Conservation (phyloP, 2,888 invertebrate species). For the Drosophila mimetica region DNA sequence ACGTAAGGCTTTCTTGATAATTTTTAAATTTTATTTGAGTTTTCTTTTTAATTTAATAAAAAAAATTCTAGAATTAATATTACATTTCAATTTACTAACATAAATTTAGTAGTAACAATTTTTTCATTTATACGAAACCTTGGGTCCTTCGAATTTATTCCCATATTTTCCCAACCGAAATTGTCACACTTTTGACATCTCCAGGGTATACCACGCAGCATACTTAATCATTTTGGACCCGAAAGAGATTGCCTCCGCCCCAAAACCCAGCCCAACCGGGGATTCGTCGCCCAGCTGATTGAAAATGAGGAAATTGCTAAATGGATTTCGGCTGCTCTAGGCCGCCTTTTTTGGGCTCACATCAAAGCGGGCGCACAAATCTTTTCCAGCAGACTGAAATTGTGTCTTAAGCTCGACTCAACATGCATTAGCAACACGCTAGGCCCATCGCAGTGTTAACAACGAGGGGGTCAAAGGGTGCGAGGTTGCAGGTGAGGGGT, state of each 20-base stretch:
- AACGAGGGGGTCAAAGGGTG: conserved; percentile 15
- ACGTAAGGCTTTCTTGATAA: no score
- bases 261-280: no score
- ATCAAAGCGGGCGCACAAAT: conserved; percentile 62
- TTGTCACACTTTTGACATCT: conserved; percentile 12
- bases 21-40: not conserved
- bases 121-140: no score
- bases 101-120: no score
- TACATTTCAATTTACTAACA: no score
- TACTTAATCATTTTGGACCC: conserved; percentile 31
- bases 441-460: conserved; percentile 29
- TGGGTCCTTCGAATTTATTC: not conserved
- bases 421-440: conserved; percentile 74
- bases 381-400: conserved; percentile 60
- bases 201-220: conserved; percentile 18
- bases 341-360: conserved; percentile 41
- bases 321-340: conserved; percentile 58
- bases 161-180: not conserved
- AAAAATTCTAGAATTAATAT: no score
- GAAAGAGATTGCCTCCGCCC: not conserved
- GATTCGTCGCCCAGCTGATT: conserved; percentile 37
- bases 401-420: conserved; percentile 77
- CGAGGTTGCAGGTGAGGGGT: conserved; percentile 3
- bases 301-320: conserved; percentile 58
- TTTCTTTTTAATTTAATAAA: no score